Evolutionary conservation across 1,140 invertebrate genomes (phyloP), one percentile per base, ranked within the genome.

Genomic region (Ganaspis sp.): DNA sequence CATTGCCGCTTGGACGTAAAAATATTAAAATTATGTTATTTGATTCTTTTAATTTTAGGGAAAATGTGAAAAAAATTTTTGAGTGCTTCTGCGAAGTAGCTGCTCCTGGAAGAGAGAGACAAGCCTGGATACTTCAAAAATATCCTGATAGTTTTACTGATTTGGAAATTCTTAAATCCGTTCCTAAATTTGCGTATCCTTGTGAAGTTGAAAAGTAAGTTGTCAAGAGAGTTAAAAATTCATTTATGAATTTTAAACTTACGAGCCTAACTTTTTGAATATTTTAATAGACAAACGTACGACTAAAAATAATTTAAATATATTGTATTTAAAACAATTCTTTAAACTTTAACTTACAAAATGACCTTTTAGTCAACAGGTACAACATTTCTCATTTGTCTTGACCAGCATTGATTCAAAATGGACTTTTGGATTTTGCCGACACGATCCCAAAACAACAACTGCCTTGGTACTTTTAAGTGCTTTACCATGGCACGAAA

Each of bases 341-440:
- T 45, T 9, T 45, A n/a, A n/a, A n/a, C n/a, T n/a, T n/a, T n/a
- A n/a, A n/a, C n/a, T n/a, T n/a, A n/a, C n/a, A n/a, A n/a, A n/a
- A n/a, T n/a, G n/a, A n/a, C n/a, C 64, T 92, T 93, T 69, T 88
- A 96, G 95, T 87, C 90, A 92, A 71, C 92, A 93, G 72, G 95
- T 97, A 17, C 95, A 96, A 85, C 95, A 96, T 86, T 98, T 97
- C 90, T 98, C 97, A 12, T 99, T 99, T 93, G 97, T 98, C 37
- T 91, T 99, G 80, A 99, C 98, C 19, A 97, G 96, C 84, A 93
- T 96, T 83, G 97, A 98, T 88, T 98, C 97, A 29, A 98, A 98
- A 93, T 99, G 97, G 94, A 97, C 96, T 42, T 99, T 98, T 93
- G 98, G 98, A 77, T 99, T 98, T 90, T 98, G 97, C 90, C 95